Conservation (phyloP, 2,888 invertebrate genomes). For the Cetonia aurata region DNA sequence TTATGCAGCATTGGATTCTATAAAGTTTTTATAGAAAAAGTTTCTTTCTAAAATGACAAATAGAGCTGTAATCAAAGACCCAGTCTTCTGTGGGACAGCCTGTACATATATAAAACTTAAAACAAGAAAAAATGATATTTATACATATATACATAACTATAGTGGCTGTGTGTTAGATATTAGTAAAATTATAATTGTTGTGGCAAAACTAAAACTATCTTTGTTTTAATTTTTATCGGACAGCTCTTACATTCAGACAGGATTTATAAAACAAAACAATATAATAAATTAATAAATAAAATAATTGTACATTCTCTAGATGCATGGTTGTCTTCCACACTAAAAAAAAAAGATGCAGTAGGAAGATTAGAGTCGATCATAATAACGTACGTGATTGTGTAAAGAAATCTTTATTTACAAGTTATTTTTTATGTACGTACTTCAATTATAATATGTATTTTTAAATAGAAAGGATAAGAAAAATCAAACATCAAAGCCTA, state of each 20-base stretch:
- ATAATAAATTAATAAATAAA: conserved; percentile 53
- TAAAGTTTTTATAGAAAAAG: no score
- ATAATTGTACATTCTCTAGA: conserved; percentile 54
- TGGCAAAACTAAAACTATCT: conserved; percentile 64
- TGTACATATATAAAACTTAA: background rate
- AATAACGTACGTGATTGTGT: no score
- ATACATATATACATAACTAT: conserved; percentile 57
- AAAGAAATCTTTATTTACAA: background rate
- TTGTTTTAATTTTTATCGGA: conserved; percentile 53
- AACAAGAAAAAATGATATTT: conserved; percentile 56
- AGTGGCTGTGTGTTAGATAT: conserved; percentile 67
- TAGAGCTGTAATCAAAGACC: no score
- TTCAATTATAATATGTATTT: background rate
- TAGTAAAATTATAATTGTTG: conserved; percentile 55
- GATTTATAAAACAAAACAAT: conserved; percentile 40
- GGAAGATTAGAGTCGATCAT: conserved; percentile 2
- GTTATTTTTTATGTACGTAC: background rate
- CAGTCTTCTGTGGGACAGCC: no score
- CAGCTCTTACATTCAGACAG: conserved; percentile 49
- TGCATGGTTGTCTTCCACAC: conserved; percentile 40
- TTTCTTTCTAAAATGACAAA: no score
- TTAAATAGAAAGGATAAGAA: no score
- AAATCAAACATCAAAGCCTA: no score
- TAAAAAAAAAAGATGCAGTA: background rate
- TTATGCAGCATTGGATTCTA: no score